Evolutionary conservation across 2,888 invertebrate genomes (phyloP).

Genomic region (Leptinotarsa tumamoca): DNA sequence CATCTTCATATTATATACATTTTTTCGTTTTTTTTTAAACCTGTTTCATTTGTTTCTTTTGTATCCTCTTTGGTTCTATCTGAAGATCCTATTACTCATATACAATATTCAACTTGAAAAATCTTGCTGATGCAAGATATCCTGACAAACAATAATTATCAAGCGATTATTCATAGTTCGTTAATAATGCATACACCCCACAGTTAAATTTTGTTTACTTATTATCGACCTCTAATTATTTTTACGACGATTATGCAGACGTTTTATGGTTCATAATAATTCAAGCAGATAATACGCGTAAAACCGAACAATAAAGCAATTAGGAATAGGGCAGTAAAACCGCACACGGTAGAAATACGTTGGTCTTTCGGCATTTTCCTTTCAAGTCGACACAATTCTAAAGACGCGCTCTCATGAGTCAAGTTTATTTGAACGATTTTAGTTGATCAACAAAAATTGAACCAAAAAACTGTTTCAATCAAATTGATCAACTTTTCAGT

Average conservation of each 20-base stretch:
- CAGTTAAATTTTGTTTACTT: constrained; percentile 10
- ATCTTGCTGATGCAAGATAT: neutral
- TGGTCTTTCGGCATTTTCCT: constrained; percentile 15
- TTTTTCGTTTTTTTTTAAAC: too few relatives aligned
- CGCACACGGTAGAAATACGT: neutral
- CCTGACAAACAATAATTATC: neutral
- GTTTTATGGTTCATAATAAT: constrained; percentile 20
- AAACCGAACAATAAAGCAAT: constrained; percentile 15
- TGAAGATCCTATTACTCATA: too few relatives aligned
- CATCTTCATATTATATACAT: too few relatives aligned
- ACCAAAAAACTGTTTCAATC: too few relatives aligned
- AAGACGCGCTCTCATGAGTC: neutral
- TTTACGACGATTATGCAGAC: constrained; percentile 17
- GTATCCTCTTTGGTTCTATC: too few relatives aligned
- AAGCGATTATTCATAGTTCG: constrained; percentile 11
- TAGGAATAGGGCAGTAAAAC: constrained; percentile 12
- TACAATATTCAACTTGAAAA: neutral
- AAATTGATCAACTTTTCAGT: too few relatives aligned
- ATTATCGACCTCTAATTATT: constrained; percentile 18
- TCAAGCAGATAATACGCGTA: constrained; percentile 16
- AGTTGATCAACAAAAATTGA: too few relatives aligned
- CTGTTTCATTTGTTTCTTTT: too few relatives aligned
- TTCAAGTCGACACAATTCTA: neutral
- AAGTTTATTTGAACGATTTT: too few relatives aligned
- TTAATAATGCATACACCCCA: constrained; percentile 5